Evolutionary conservation across 2,888 invertebrate species (phyloP), one percentile per base, ranked within the genome.

Genomic region (Cheilosia impressa): DNA sequence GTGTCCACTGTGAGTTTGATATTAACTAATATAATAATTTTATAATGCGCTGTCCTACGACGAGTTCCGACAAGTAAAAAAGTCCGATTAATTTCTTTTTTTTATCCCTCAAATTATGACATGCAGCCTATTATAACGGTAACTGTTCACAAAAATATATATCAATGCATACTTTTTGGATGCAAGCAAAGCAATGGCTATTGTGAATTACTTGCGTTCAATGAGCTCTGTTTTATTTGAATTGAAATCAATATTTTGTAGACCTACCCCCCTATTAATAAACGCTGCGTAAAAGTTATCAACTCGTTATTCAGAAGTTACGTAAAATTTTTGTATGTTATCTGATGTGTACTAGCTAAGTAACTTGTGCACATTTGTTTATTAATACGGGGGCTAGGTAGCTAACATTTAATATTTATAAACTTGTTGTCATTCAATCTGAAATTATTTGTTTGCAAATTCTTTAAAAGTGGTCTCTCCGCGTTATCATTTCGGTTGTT

Each of bases 121-220:
- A 52, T 77, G 77, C 68, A 76, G 60, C 17, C 41, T 52, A 15
- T 63, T 27, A 5, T 77, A 77, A 77, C 77, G 77, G 77, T 77
- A 66, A n/a, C 0, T 45, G 13, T 19, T 31, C 9, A 2, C 19
- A 2, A 19, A 22, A 47, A 2, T 38, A 27, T n/a, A 9, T 24
- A 58, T n/a, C n/a, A 0, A 9, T 58, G 75, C 65, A 43, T 75
- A 65, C 50, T 66, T 57, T 41, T 58, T 2, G 57, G 75, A 7
- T 4, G 19, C 13, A 13, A 15, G 0, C 13, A 9, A 9, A 9
- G 0, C 0, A 27, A 4, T 17, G 0, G 2, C 41, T 41, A 65
- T 65, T 65, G 69, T 69, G 69, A 68, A 68, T 27, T 53, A 2
- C 4, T 17, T 2, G 9, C 31, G n/a, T 45, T 2, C 1, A 5